Conservation (phyloP, 2,113 vertebrate genomes). For the Hirundichthys speculiger region DNA sequence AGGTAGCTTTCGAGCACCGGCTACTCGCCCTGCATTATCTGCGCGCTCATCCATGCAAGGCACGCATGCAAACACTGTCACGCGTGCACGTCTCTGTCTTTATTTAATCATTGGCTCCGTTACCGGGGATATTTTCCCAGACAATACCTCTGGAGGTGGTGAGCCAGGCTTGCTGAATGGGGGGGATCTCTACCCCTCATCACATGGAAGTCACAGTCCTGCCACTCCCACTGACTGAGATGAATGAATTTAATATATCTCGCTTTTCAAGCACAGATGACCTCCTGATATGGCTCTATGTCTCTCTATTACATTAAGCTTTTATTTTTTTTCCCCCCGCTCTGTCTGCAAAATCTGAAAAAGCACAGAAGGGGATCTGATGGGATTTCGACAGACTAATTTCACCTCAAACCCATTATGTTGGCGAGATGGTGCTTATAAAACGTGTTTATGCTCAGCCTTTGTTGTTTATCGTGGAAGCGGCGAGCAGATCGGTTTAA, state of each 20-base stretch:
- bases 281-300: conserved; percentile 69
- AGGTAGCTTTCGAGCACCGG: conserved; percentile 14
- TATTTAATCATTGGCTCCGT: conserved; percentile 76
- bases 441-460: conserved; percentile 25
- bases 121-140: conserved; percentile 73
- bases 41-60: conserved; percentile 27
- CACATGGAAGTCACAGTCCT: conserved; percentile 60
- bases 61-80: not conserved
- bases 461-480: conserved; percentile 24
- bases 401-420: conserved; percentile 38
- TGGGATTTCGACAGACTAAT: conserved; percentile 59
- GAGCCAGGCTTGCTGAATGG: conserved; percentile 51
- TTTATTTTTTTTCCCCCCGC: conserved; percentile 36
- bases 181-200: conserved; percentile 68
- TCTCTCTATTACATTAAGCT: conserved; percentile 55
- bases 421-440: conserved; percentile 45
- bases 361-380: conserved; percentile 56
- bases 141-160: conserved; percentile 66
- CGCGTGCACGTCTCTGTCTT: conserved; percentile 47
- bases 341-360: conserved; percentile 48
- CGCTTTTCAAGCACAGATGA: conserved; percentile 74
- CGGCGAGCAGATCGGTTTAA: conserved; percentile 33
- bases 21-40: conserved; percentile 11
- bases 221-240: conserved; percentile 70
- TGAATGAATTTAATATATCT: conserved; percentile 78